phyloP scores from a whole-genome alignment of 2,888 invertebrate genomes.

The Stegophylla sp. region DNA sequence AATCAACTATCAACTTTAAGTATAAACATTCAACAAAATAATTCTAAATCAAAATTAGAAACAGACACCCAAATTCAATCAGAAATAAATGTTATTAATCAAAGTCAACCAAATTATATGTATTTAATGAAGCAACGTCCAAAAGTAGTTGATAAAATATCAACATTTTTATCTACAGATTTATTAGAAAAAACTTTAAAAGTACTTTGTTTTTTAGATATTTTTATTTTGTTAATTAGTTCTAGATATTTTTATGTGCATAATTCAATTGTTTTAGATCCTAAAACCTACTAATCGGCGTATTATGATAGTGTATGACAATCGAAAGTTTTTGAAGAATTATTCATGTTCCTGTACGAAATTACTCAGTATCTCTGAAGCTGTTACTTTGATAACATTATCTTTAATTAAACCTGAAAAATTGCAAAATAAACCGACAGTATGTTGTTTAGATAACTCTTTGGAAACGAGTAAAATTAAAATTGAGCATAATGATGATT shows the following conservation, averaged over 20 bases:
- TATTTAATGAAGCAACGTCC: slow-evolving; percentile 15
- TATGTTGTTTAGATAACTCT: neutral
- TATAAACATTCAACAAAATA: neutral
- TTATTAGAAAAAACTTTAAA: slow-evolving; percentile 55
- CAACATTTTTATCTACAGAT: slow-evolving; percentile 36
- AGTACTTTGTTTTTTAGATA: slow-evolving; percentile 41
- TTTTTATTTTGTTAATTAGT: neutral
- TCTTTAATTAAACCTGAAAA: slow-evolving; percentile 56
- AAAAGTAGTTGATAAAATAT: neutral
- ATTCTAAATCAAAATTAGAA: neutral
- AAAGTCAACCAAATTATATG: neutral
- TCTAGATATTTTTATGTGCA: neutral
- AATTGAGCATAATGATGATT: slow-evolving; percentile 21
- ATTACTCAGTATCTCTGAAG: slow-evolving; percentile 54
- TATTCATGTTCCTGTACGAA: slow-evolving; percentile 31
- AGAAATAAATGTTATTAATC: neutral
- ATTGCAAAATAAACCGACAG: slow-evolving; percentile 36
- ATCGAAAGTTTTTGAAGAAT: slow-evolving; percentile 4
- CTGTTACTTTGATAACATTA: slow-evolving; percentile 52
- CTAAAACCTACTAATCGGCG: slow-evolving; percentile 42
- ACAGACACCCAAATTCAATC: neutral
- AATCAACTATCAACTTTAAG: neutral
- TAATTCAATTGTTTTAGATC: slow-evolving; percentile 29
- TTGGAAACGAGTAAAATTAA: neutral
- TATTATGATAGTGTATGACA: slow-evolving; percentile 58